phyloP scores from a whole-genome alignment of 2,888 invertebrate genomes.

The Oscheius onirici region DNA sequence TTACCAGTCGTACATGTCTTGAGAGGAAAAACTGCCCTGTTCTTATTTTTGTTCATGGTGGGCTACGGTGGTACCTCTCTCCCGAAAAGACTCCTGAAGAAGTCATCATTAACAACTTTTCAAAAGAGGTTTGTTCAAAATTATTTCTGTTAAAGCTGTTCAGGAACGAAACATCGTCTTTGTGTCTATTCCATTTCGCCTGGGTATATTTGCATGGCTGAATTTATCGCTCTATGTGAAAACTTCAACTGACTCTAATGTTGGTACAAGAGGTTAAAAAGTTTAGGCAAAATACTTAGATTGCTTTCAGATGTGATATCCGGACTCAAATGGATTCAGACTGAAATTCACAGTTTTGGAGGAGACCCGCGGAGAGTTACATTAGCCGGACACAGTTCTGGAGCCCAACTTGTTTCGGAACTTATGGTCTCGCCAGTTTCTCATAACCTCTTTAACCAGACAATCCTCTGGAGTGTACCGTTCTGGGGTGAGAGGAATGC shows the following conservation, averaged over 20 bases:
- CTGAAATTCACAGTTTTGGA: constrained; percentile 21
- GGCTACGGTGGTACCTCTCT: constrained; percentile 29
- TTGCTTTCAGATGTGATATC: constrained; percentile 17
- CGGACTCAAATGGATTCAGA: constrained; percentile 23
- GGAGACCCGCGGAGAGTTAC: constrained; percentile 27
- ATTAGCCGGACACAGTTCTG: constrained; percentile 31
- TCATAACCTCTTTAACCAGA: constrained; percentile 1
- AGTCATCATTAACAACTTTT: constrained; percentile 40
- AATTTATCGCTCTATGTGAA: constrained; percentile 32
- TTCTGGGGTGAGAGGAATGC: not conserved
- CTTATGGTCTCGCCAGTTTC: constrained; percentile 16
- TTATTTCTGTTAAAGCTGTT: no score
- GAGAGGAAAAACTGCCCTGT: constrained; percentile 39
- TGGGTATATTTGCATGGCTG: constrained; percentile 33
- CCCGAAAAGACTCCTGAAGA: constrained; percentile 32
- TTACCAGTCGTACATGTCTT: constrained; percentile 26
- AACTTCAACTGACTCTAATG: constrained; percentile 22
- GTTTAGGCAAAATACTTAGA: not conserved
- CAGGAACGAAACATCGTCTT: constrained; percentile 37
- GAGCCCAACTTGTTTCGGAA: constrained; percentile 7
- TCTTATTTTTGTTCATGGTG: constrained; percentile 40
- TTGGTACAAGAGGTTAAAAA: constrained; percentile 19
- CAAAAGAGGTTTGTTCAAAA: constrained; percentile 25
- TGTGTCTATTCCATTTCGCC: constrained; percentile 35
- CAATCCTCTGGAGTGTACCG: constrained; percentile 9